Evolutionary conservation across 2,797 vertebrate species (phyloP), one percentile per base, ranked within the genome.

Genomic region (Leontocebus nigricollis): DNA sequence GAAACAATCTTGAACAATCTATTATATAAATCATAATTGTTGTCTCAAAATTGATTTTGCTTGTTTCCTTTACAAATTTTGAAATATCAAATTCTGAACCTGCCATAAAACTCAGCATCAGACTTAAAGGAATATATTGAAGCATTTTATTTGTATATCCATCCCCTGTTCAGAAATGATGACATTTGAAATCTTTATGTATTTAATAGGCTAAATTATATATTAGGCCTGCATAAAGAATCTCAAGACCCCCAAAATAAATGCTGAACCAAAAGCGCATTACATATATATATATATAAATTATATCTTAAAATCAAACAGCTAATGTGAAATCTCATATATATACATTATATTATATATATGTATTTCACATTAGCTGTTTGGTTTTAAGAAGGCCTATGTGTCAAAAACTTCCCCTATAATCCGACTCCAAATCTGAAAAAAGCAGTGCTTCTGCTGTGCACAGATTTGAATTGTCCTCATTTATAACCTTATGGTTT

Each of bases 11-110:
- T 48, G 50, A 94, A 79, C 2, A 85, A 30, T 77, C 1, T 88
- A 6, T 39, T 52, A 89, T 61, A 20, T 61, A 79, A 72, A 93
- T 79, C 9, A 61, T 90, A 44, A 80, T 26, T 86, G 5, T 50
- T n/a, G 72, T 20, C 7, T 93, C 48, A 79, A 90, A 76, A 87
- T n/a, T 75, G 19, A 85, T 36, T 46, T 96, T 90, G 6, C 48
- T 88, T 95, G 2, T 86, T 94, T 89, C 24, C 67, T 70, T 70
- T 90, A 67, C 1, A 17, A 94, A 46, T 46, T 93, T 94, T 95
- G 48, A 85, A 86, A 89, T 89, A 15, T 75, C 36, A 77, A 72
- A 88, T 91, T 52, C 46, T 57, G 75, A 96, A 95, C 57, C 30
- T 89, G 7, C 4, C 44, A 33, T 79, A 92, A 96, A 92, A 83